Evolutionary conservation across 2,113 vertebrate genomes (phyloP), one percentile per base, ranked within the genome.

Genomic region (Tonatia bakeri): DNA sequence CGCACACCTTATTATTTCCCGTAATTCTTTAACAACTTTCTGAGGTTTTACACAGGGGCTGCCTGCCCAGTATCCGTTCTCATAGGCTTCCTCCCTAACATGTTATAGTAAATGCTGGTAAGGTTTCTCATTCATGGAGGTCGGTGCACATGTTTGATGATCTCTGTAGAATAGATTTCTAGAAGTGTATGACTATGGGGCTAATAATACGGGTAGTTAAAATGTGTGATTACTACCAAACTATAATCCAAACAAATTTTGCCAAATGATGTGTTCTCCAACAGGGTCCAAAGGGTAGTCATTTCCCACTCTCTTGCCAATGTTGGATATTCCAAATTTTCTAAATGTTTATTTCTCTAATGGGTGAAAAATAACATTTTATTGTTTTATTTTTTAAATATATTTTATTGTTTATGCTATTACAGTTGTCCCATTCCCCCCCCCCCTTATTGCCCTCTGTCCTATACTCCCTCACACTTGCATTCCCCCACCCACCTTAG

Each of bases 311-410:
- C 4, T 67, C 50, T 87, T 56, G 31, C 16, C 40, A n/a, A 40
- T 7, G 38, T n/a, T 73, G 19, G 4, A 19, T 56, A 31, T 40
- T 59, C 82, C 61, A 28, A 43, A 15, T 43, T 81, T 77, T 43
- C 67, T 83, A 77, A 89, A 64, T 45, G 79, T 96, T 82, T 59
- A 80, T 91, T 90, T 96, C 31, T 91, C n/a, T n/a, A 64, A 26
- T 70, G 43, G 72, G 47, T 93, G 24, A 87, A 92, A n/a, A 97
- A 84, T 43, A 54, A 83, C 1, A 15, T 26, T 26, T 64, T 1
- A 36, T 73, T 70, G 16, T 79, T 90, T 94, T 90, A 43, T 59
- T 59, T 59, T 59, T 59, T 59, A 59, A 15, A 24, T 59, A 24
- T 24, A 59, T 59, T 59, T 59, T 59, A 59, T 24, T 24, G 56